These are phyloP conservation scores for Ichneumoninae sp. DNA, from an alignment of 2,888 invertebrate species.

Conservation along the genomic window DNA sequence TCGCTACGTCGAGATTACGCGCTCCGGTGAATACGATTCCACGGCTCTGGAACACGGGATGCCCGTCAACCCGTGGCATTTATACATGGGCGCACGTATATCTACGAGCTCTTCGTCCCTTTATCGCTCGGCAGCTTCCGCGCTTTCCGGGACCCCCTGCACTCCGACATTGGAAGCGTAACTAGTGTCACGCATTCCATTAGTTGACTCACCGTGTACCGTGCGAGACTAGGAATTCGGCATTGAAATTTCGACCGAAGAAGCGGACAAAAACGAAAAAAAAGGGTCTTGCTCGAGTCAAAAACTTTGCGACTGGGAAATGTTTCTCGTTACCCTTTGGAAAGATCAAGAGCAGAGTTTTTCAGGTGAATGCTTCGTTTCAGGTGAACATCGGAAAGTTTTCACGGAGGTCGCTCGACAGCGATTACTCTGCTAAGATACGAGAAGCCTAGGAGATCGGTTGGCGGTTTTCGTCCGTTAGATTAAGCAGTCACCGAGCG, in stretches of 20 bases:
- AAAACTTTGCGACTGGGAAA: conserved; percentile 30
- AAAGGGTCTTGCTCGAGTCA: not conserved
- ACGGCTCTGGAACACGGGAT: not conserved
- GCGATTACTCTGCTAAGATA: conserved; percentile 2
- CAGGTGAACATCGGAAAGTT: conserved; percentile 35
- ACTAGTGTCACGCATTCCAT: conserved; percentile 41
- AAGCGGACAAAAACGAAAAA: conserved; percentile 1
- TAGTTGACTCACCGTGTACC: not conserved
- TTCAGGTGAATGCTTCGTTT: conserved; percentile 2
- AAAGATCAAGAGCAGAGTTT: not conserved
- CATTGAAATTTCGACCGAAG: not conserved
- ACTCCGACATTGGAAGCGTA: conserved; percentile 26
- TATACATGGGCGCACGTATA: not conserved
- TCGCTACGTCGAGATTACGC: conserved; percentile 61
- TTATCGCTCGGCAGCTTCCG: conserved; percentile 30
- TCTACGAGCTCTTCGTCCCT: conserved; percentile 7
- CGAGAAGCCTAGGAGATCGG: conserved; percentile 23
- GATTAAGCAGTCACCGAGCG: conserved; percentile 12
- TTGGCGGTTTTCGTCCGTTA: conserved; percentile 7
- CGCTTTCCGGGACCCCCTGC: conserved; percentile 21
- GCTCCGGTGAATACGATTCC: conserved; percentile 59
- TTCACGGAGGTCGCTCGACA: conserved; percentile 5
- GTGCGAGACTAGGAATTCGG: conserved; percentile 29
- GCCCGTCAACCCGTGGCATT: not conserved
- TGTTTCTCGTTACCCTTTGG: not conserved